Evolutionary conservation across 2,888 invertebrate genomes (phyloP), one percentile per base, ranked within the genome.

Genomic region (Zonitis immaculata): DNA sequence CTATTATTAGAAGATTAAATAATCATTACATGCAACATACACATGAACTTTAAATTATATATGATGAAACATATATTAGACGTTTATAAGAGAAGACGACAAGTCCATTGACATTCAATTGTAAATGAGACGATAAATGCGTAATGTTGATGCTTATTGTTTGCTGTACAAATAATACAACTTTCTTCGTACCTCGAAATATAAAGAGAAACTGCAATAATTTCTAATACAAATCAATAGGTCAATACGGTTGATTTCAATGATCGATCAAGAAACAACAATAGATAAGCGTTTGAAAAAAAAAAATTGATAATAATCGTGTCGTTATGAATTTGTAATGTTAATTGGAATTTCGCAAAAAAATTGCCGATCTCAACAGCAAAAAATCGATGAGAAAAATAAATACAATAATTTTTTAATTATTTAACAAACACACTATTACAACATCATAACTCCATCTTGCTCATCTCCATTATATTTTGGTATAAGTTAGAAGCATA

Each of bases 31-130:
- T 59, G 52, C 57, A 60, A 59, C 57, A 60, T 50, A 39, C 46
- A 60, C 54, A 58, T 64, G 62, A 64, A 61, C 64, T 64, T 62
- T 61, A 61, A 56, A 60, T 53, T 51, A 56, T 48, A n/a, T n/a
- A 58, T 62, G 59, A 49, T 57, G 63, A 63, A 63, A 63, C 57
- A 47, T 25, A 49, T 35, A n/a, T n/a, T n/a, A 49, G 49, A 18
- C 20, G 20, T 48, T 25, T 42, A 47, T n/a, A n/a, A n/a, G 16
- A 22, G 22, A 39, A 58, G 54, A 56, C 54, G 60, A 60, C 53
- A 53, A n/a, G 54, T 57, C 56, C 58, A 59, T 57, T 53, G 52
- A 54, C 55, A 57, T 56, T 54, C 55, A 57, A 50, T 44, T 49
- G 45, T 49, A 48, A 42, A 44, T 1, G 47, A 56, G 54, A 51